These are phyloP conservation scores for Agapostemon virescens DNA, from an alignment of 2,888 invertebrate genomes.

Conservation along the genomic window DNA sequence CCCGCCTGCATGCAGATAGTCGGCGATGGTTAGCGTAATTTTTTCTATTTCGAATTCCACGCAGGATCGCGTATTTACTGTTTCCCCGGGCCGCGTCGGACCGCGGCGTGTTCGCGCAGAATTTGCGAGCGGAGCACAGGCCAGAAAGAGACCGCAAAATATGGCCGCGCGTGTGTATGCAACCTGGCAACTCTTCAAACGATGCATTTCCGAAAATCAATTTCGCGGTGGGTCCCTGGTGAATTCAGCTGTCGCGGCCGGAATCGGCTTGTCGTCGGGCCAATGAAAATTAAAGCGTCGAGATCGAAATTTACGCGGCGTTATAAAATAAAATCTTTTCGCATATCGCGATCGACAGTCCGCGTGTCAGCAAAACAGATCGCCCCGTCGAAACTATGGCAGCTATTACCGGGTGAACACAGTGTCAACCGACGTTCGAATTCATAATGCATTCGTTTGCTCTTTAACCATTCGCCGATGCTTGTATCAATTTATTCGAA, in stretches of 20 bases:
- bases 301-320: constrained; percentile 32
- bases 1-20: neutral
- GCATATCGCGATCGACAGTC: neutral
- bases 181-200: constrained; percentile 69
- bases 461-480: neutral
- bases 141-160: constrained; percentile 28
- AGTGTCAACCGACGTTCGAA: neutral
- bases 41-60: constrained; percentile 19
- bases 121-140: constrained; percentile 17
- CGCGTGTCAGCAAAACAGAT: neutral
- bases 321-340: constrained; percentile 31
- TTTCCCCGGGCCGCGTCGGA: constrained; percentile 13
- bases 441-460: neutral
- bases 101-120: constrained; percentile 12
- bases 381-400: neutral
- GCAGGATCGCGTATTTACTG: constrained; percentile 19
- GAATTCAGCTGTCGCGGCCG: constrained; percentile 54
- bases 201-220: constrained; percentile 70
- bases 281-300: constrained; percentile 56
- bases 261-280: constrained; percentile 35
- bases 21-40: neutral
- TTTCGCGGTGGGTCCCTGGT: constrained; percentile 56
- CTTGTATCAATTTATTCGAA: neutral
- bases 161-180: constrained; percentile 38
- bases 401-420: neutral